Conservation (phyloP, 2,797 vertebrate genomes). For the Serranus cabrilla region DNA sequence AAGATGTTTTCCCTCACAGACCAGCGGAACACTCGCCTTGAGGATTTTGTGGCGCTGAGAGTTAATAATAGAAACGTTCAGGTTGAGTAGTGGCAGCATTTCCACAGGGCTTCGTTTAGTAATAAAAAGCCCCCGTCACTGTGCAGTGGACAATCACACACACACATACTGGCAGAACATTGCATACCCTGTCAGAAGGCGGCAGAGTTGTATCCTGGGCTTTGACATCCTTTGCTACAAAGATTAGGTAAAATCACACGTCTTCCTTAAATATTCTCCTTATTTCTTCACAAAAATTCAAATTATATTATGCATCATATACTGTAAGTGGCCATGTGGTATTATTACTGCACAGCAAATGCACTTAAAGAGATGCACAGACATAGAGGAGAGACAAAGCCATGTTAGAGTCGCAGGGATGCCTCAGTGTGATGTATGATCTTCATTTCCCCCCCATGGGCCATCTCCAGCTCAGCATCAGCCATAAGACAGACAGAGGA, state of each 20-base stretch:
- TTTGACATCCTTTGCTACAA: conserved; percentile 19
- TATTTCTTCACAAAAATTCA: background rate
- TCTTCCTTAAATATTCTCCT: background rate
- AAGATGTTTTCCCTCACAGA: conserved; percentile 90
- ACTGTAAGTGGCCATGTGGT: conserved; percentile 24
- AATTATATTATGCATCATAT: conserved; percentile 13
- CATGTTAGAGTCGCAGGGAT: conserved; percentile 59
- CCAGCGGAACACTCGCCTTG: conserved; percentile 81
- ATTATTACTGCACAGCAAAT: conserved; percentile 32
- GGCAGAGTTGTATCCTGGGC: conserved; percentile 1
- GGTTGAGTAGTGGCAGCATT: conserved; percentile 85
- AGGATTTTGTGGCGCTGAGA: conserved; percentile 84
- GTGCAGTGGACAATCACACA: conserved; percentile 44
- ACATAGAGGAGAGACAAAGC: conserved; percentile 54
- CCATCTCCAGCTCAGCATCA: conserved; percentile 72
- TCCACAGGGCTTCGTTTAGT: conserved; percentile 82
- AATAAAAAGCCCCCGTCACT: conserved; percentile 70
- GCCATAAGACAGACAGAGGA: conserved; percentile 77
- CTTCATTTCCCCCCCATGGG: conserved; percentile 69
- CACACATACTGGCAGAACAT: conserved; percentile 24
- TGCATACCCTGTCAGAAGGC: conserved; percentile 27
- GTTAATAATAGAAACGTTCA: conserved; percentile 92
- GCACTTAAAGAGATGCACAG: conserved; percentile 56
- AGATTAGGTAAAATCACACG: conserved; percentile 1
- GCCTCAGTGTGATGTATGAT: conserved; percentile 80